Evolutionary conservation across 2,113 vertebrate genomes (phyloP).

Genomic region (Meriones unguiculatus): DNA sequence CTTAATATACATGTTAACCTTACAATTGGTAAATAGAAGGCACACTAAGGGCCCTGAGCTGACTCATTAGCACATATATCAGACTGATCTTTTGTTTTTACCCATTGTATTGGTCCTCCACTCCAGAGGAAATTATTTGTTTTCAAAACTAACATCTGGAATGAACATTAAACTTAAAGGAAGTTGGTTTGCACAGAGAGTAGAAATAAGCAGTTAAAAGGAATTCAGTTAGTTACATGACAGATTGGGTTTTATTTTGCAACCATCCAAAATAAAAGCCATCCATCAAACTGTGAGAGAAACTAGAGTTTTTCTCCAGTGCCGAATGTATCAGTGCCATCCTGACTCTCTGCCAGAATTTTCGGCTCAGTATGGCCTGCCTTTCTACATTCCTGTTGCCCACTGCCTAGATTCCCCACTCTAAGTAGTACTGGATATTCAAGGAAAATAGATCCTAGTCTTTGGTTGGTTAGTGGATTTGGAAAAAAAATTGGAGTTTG

Average conservation of each 20-base stretch:
- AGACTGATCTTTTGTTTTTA: constrained; percentile 47
- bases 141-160: constrained; percentile 61
- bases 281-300: constrained; percentile 67
- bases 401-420: background rate
- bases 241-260: constrained; percentile 74
- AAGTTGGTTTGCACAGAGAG: constrained; percentile 58
- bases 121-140: constrained; percentile 49
- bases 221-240: constrained; percentile 62
- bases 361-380: constrained; percentile 19
- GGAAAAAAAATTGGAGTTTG: background rate
- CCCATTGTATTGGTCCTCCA: background rate
- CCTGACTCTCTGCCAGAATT: background rate
- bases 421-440: background rate
- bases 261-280: constrained; percentile 53
- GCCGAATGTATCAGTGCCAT: constrained; percentile 47
- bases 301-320: constrained; percentile 61
- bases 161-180: constrained; percentile 67
- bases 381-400: background rate
- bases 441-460: background rate
- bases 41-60: background rate
- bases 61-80: constrained; percentile 43
- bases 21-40: background rate
- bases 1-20: constrained; percentile 23
- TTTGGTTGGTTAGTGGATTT: background rate
- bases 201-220: constrained; percentile 66